Evolutionary conservation across 2,888 invertebrate species (phyloP).

Genomic region (Drosophila melanosoma): DNA sequence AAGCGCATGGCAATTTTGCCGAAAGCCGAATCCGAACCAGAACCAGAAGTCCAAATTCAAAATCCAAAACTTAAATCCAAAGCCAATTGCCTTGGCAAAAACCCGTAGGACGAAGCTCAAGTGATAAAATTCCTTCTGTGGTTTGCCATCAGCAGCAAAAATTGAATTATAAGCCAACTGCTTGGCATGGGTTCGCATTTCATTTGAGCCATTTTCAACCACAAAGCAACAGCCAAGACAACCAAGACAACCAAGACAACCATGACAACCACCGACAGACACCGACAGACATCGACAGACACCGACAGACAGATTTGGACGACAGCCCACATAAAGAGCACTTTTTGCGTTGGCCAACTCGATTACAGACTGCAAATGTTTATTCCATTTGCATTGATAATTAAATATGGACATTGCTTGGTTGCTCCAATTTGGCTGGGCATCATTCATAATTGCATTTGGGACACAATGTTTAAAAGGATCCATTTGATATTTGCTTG

Average conservation of each 20-base stretch:
- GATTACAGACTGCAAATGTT: conserved; percentile 70
- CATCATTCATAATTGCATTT: conserved; percentile 66
- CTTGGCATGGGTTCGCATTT: conserved; percentile 19
- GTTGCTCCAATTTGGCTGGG: conserved; percentile 20
- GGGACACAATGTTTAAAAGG: conserved; percentile 28
- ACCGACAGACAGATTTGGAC: background rate
- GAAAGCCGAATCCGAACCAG: background rate
- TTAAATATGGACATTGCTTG: conserved; percentile 50
- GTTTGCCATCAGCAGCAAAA: conserved; percentile 44
- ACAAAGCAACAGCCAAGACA: conserved; percentile 1
- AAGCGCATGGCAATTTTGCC: conserved; percentile 11
- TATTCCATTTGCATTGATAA: conserved; percentile 77
- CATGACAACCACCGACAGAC: background rate
- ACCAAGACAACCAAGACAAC: background rate
- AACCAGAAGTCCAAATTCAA: conserved; percentile 7
- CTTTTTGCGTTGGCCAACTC: conserved; percentile 49
- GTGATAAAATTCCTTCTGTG: conserved; percentile 56
- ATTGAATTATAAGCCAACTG: conserved; percentile 71
- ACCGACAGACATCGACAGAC: too few species aligned
- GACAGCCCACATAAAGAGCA: conserved; percentile 11
- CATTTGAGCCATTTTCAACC: conserved; percentile 9
- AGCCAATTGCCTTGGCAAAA: conserved; percentile 17
- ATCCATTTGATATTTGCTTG: conserved; percentile 35
- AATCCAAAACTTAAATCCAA: conserved; percentile 10
- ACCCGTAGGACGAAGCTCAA: conserved; percentile 19